Conservation (phyloP, 2,113 vertebrate genomes). For the Anarrhichthys ocellatus region DNA sequence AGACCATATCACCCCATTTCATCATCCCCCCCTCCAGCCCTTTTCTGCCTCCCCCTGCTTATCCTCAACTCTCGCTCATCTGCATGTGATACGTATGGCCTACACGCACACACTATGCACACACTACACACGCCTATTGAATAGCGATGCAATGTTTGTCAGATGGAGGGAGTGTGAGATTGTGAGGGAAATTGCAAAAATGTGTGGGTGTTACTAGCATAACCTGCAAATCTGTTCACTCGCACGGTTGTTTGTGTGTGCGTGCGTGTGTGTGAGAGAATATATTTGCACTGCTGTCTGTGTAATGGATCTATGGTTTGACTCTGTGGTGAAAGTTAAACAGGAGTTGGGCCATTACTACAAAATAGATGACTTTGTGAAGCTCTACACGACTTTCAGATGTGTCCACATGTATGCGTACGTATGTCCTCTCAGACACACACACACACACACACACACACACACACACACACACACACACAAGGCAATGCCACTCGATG, state of each 20-base stretch:
- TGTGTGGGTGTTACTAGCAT: slow-evolving; percentile 13
- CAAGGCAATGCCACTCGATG: slow-evolving; percentile 34
- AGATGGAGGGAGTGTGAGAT: slow-evolving; percentile 25
- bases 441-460: neutral
- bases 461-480: neutral
- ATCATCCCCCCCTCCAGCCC: slow-evolving; percentile 63
- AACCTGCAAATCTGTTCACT: slow-evolving; percentile 25
- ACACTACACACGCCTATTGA: slow-evolving; percentile 13
- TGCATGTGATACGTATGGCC: slow-evolving; percentile 53
- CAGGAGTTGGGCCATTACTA: slow-evolving; percentile 38
- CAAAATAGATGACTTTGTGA: slow-evolving; percentile 58
- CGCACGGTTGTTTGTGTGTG: slow-evolving; percentile 16
- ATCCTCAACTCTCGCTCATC: slow-evolving; percentile 62
- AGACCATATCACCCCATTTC: slow-evolving; percentile 76
- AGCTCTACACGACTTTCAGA: slow-evolving; percentile 19
- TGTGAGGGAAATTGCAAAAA: slow-evolving; percentile 40
- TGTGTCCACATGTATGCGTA: neutral
- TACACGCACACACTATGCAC: slow-evolving; percentile 4
- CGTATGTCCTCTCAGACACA: neutral
- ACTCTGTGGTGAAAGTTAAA: slow-evolving; percentile 54
- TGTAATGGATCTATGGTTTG: slow-evolving; percentile 51
- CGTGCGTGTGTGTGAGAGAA: neutral
- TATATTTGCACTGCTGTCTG: slow-evolving; percentile 50
- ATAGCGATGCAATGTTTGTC: slow-evolving; percentile 33
- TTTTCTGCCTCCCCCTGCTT: slow-evolving; percentile 41